Evolutionary conservation across 1,140 invertebrate genomes (phyloP), one percentile per base, ranked within the genome.

Genomic region (Berghia stephanieae): DNA sequence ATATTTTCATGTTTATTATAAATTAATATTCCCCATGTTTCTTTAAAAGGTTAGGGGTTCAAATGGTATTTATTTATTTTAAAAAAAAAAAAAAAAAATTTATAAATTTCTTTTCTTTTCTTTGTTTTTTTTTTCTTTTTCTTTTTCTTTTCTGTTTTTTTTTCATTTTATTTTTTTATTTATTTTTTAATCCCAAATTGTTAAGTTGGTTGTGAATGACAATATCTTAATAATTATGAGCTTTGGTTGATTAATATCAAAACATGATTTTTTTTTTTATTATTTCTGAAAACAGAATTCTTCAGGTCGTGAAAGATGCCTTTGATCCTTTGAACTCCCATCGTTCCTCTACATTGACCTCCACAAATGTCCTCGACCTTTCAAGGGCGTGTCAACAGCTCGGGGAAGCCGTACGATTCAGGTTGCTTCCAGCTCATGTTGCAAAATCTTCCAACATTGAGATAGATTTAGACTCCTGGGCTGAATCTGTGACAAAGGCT

Each of bases 351-450:
- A 49, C 70, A n/a, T 76, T 83, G 34, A 52, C 78, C 0, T 83
- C 84, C 27, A 84, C 80, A 55, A 87, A 91, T 85, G 86, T 91
- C 42, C 80, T 91, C 57, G 91, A 91, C 78, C 79, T 92, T 34
- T 83, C 88, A 16, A 86, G 90, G 72, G 88, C 87, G 2, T 91
- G 88, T 74, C 89, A 85, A 76, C 88, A 91, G 77, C 82, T 92
- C 2, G 83, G 89, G 0, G 90, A 92, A 79, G 86, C 89, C 21
- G 82, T 92, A 0, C 89, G 89, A 81, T 88, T 91, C 81, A 89
- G 91, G 72, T 85, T 92, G 52, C 85, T 92, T 10, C 87, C 87
- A 1, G 81, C 85, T 34, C 80, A 85, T 31, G 78, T 81, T 10
- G 71, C 80, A 8, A 55, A 78, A 10, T 42, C 71, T 13, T 55